These are phyloP conservation scores for Melanotaenia parkinsoni DNA, from an alignment of 2,797 vertebrate genomes.

Conservation along the genomic window DNA sequence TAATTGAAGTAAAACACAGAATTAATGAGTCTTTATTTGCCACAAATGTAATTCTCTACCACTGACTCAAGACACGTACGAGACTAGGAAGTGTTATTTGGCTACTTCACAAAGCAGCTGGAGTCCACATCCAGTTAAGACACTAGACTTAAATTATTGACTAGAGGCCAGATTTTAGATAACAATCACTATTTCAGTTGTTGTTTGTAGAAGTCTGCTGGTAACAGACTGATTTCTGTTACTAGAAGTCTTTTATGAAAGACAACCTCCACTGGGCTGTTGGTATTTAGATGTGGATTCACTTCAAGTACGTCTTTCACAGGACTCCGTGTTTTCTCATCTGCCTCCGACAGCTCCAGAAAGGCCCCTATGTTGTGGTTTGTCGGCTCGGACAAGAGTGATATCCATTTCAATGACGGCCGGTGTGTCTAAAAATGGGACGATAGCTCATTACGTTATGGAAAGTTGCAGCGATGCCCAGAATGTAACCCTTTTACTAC, in stretches of 20 bases:
- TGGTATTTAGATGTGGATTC: neutral
- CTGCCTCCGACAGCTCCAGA: slow-evolving; percentile 26
- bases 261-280: neutral
- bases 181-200: too few relatives aligned
- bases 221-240: too few relatives aligned
- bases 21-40: too few relatives aligned
- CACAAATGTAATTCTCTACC: too few relatives aligned
- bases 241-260: neutral
- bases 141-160: too few relatives aligned
- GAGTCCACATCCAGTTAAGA: too few relatives aligned
- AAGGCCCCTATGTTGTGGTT: slow-evolving; percentile 60
- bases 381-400: slow-evolving; percentile 29
- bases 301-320: neutral
- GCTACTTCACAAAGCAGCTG: too few relatives aligned
- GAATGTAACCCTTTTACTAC: slow-evolving; percentile 70
- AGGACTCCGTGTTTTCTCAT: slow-evolving; percentile 27
- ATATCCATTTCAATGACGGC: slow-evolving; percentile 57
- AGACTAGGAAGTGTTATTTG: too few relatives aligned
- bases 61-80: too few relatives aligned
- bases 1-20: too few relatives aligned
- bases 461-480: slow-evolving; percentile 69
- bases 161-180: too few relatives aligned
- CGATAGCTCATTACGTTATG: slow-evolving; percentile 62
- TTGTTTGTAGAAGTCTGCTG: too few relatives aligned
- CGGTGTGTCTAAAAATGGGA: slow-evolving; percentile 67